These are phyloP conservation scores for Tragelaphus scriptus DNA, from an alignment of 2,113 vertebrate species.

Conservation along the genomic window DNA sequence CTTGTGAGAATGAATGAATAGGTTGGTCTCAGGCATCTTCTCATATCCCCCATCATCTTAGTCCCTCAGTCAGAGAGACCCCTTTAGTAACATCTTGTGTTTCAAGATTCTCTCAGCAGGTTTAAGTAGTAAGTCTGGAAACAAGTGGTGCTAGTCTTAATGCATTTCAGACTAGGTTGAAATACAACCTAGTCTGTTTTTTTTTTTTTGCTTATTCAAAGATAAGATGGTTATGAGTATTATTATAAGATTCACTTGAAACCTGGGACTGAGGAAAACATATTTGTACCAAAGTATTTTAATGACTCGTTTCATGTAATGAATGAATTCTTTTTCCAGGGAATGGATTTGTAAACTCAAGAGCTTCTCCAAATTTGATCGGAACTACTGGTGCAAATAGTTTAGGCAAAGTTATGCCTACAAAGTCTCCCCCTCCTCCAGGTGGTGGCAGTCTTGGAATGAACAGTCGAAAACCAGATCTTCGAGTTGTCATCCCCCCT, in stretches of 20 bases:
- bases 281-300: neutral
- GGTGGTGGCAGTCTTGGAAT: conserved; percentile 92
- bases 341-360: conserved; percentile 95
- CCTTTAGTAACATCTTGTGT: neutral
- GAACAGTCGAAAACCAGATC: conserved; percentile 95
- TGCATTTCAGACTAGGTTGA: neutral
- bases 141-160: neutral
- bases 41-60: neutral
- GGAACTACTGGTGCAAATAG: conserved; percentile 90
- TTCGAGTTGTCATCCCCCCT: conserved; percentile 97
- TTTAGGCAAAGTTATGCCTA: conserved; percentile 95
- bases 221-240: neutral
- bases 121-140: neutral
- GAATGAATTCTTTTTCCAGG: conserved; percentile 72
- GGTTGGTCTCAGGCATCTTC: neutral
- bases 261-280: neutral
- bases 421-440: conserved; percentile 96
- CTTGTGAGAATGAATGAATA: neutral
- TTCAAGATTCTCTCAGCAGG: neutral
- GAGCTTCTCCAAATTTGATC: conserved; percentile 92
- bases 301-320: neutral
- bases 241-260: neutral
- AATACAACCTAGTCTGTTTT: neutral
- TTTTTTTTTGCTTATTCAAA: neutral
- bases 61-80: neutral